These are phyloP conservation scores for Erebia ligea DNA, from an alignment of 2,888 invertebrate species.

Conservation along the genomic window DNA sequence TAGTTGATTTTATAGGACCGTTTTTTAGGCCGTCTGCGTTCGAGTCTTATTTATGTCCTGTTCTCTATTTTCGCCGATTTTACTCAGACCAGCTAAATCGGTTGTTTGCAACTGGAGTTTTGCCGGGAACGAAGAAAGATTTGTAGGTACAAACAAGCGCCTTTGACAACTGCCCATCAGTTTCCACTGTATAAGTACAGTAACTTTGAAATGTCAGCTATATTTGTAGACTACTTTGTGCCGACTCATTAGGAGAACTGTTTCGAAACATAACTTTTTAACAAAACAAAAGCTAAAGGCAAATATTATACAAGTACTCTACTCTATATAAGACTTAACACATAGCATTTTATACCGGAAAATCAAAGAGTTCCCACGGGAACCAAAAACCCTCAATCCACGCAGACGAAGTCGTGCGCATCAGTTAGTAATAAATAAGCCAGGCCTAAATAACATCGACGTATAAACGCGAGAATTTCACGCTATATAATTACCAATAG, in stretches of 20 bases:
- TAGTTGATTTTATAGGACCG: too few species aligned
- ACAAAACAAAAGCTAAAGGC: too few species aligned
- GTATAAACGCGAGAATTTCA: conserved; percentile 17
- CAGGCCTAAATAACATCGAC: not conserved
- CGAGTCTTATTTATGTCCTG: too few species aligned
- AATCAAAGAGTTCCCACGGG: too few species aligned
- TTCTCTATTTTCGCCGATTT: too few species aligned
- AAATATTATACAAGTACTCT: not conserved
- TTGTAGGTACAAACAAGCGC: conserved; percentile 29
- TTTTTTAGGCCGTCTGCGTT: too few species aligned
- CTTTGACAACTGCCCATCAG: conserved; percentile 29
- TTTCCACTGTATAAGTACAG: not conserved
- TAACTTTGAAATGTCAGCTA: conserved; percentile 2
- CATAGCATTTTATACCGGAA: too few species aligned
- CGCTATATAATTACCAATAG: conserved; percentile 26
- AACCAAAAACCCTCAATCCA: too few species aligned
- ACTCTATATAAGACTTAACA: too few species aligned
- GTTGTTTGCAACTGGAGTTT: too few species aligned
- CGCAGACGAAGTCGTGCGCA: too few species aligned
- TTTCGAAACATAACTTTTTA: not conserved
- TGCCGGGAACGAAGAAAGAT: conserved; percentile 32
- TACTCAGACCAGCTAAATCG: too few species aligned
- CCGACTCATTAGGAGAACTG: not conserved
- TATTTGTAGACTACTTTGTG: not conserved
- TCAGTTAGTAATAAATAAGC: not conserved